These are phyloP conservation scores for Tachycineta bicolor DNA, from an alignment of 2,113 vertebrate genomes.

Conservation along the genomic window DNA sequence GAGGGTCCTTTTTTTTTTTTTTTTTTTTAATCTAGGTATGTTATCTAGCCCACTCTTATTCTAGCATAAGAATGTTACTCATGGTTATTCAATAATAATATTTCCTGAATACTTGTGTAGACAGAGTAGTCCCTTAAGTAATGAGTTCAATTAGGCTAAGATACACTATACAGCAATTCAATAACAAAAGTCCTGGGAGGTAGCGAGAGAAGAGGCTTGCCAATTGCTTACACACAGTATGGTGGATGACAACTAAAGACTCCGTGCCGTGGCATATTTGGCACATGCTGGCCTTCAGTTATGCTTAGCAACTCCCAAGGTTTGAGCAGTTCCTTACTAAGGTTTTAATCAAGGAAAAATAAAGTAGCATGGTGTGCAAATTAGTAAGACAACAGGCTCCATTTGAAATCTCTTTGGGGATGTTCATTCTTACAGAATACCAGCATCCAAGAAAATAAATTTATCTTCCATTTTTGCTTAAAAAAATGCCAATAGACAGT, in stretches of 20 bases:
- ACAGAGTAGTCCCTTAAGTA: constrained; percentile 49
- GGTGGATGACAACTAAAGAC: constrained; percentile 35
- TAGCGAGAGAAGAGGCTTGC: not conserved
- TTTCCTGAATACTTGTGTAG: constrained; percentile 26
- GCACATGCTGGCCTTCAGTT: constrained; percentile 24
- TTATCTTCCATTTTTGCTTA: constrained; percentile 4
- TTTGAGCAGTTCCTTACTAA: not conserved
- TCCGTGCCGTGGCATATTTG: constrained; percentile 44
- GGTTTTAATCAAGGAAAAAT: not conserved
- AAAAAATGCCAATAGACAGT: not conserved
- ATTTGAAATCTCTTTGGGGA: constrained; percentile 20
- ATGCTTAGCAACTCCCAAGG: constrained; percentile 10
- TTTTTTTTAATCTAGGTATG: not conserved
- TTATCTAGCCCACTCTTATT: not conserved
- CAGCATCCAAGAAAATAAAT: constrained; percentile 7
- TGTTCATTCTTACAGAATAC: not conserved
- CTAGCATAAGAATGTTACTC: not conserved
- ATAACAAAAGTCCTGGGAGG: constrained; percentile 53
- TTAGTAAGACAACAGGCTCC: not conserved
- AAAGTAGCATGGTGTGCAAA: not conserved
- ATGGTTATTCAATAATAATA: constrained; percentile 6
- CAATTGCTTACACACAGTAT: constrained; percentile 21
- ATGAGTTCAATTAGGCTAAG: constrained; percentile 53
- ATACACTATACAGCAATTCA: constrained; percentile 47
- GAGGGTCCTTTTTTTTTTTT: not conserved